phyloP scores from a whole-genome alignment of 2,888 invertebrate species.

The Cerastis leucographa region DNA sequence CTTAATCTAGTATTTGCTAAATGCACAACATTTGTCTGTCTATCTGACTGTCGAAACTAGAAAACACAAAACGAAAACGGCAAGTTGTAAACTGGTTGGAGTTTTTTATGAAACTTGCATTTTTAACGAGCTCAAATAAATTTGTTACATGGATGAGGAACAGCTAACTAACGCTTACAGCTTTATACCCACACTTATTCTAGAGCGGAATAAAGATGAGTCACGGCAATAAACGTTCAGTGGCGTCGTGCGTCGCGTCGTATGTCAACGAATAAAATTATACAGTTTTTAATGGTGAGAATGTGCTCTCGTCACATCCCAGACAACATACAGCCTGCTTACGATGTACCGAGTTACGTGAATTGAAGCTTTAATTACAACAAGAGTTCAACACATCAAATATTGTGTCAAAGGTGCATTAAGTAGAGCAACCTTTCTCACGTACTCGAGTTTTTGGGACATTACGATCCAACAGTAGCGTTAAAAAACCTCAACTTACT shows the following conservation, averaged over 20 bases:
- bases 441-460: slow-evolving; percentile 65
- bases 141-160: slow-evolving; percentile 54
- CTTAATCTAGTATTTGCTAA: slow-evolving; percentile 18
- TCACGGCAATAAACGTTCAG: slow-evolving; percentile 73
- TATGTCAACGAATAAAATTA: slow-evolving; percentile 64
- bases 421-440: slow-evolving; percentile 77
- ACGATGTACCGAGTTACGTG: slow-evolving; percentile 70
- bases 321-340: slow-evolving; percentile 65
- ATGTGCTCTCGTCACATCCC: slow-evolving; percentile 71
- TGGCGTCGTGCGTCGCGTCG: slow-evolving; percentile 51
- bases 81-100: slow-evolving; percentile 47
- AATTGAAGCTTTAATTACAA: slow-evolving; percentile 81
- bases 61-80: slow-evolving; percentile 48
- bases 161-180: slow-evolving; percentile 56
- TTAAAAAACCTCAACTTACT: slow-evolving; percentile 39
- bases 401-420: slow-evolving; percentile 83
- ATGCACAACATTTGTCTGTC: slow-evolving; percentile 1
- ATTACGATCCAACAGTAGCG: slow-evolving; percentile 57
- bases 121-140: slow-evolving; percentile 58
- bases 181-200: slow-evolving; percentile 55
- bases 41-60: slow-evolving; percentile 1
- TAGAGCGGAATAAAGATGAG: slow-evolving; percentile 74
- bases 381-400: slow-evolving; percentile 73
- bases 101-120: slow-evolving; percentile 42
- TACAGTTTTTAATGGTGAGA: slow-evolving; percentile 83